Conservation (phyloP, 2,797 vertebrate species). For the Hemibagrus guttatus region DNA sequence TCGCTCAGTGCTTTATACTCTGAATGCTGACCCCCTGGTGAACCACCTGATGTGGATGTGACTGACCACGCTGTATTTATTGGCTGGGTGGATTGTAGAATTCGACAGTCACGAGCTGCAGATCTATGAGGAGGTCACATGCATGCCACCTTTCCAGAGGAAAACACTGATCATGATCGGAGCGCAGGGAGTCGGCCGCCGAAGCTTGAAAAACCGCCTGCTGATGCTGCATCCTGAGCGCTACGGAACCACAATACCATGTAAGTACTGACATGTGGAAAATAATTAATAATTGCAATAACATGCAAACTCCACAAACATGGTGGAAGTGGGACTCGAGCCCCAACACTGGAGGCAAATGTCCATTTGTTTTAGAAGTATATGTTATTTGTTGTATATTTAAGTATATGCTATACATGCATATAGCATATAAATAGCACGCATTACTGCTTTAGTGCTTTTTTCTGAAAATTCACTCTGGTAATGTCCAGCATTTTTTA, state of each 20-base stretch:
- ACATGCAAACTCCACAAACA: too few species aligned
- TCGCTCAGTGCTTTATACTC: background rate
- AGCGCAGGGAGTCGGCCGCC: constrained; percentile 94
- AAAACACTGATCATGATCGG: constrained; percentile 96
- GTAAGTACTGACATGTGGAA: constrained; percentile 71
- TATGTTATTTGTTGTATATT: too few species aligned
- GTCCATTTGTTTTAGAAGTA: too few species aligned
- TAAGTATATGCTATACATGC: too few species aligned
- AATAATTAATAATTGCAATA: background rate
- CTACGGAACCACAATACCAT: constrained; percentile 95
- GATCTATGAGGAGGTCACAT: constrained; percentile 97
- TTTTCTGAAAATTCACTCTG: background rate
- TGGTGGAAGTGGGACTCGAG: too few species aligned
- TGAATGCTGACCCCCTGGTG: background rate
- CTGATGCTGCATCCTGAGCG: constrained; percentile 88
- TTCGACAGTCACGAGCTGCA: constrained; percentile 98
- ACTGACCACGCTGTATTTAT: background rate
- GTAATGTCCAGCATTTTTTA: background rate
- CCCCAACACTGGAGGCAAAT: too few species aligned
- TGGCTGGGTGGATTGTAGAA: constrained; percentile 72
- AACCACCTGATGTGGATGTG: background rate
- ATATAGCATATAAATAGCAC: too few species aligned
- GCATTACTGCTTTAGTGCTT: too few species aligned
- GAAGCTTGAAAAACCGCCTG: constrained; percentile 95
- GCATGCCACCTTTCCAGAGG: constrained; percentile 96